These are phyloP conservation scores for Mus musculus DNA, from an alignment of 2,113 vertebrate species.

Conservation along the genomic window DNA sequence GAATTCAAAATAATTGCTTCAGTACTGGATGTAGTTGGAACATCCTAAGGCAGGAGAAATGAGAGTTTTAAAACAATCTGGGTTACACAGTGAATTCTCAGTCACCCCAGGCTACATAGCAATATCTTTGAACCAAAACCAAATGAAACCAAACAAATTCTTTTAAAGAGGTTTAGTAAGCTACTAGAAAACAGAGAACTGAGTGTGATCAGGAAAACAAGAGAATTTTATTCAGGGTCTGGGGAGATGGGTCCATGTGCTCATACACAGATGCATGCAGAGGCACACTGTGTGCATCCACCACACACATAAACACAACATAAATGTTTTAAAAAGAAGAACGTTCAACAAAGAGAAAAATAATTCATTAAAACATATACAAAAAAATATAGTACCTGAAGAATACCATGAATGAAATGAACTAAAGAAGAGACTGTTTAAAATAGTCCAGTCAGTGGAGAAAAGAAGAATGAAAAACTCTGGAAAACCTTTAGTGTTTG, in stretches of 20 bases:
- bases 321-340: neutral
- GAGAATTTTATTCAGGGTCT: neutral
- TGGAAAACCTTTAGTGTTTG: neutral
- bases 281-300: neutral
- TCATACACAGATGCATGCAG: neutral
- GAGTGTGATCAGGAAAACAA: neutral
- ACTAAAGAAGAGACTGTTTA: neutral
- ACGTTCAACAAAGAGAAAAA: neutral
- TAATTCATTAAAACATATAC: neutral
- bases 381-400: neutral
- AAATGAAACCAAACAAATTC: neutral
- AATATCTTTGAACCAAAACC: neutral
- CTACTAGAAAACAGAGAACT: neutral
- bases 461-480: neutral
- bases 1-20: neutral
- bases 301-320: neutral
- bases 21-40: too few species aligned
- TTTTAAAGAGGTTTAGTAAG: neutral
- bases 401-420: neutral
- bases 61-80: neutral
- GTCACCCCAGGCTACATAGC: neutral
- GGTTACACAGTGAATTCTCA: neutral
- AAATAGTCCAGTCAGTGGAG: neutral
- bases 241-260: neutral
- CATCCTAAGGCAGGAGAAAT: neutral